These are phyloP conservation scores for Distichodus sexfasciatus DNA, from an alignment of 2,797 vertebrate species.

Conservation along the genomic window DNA sequence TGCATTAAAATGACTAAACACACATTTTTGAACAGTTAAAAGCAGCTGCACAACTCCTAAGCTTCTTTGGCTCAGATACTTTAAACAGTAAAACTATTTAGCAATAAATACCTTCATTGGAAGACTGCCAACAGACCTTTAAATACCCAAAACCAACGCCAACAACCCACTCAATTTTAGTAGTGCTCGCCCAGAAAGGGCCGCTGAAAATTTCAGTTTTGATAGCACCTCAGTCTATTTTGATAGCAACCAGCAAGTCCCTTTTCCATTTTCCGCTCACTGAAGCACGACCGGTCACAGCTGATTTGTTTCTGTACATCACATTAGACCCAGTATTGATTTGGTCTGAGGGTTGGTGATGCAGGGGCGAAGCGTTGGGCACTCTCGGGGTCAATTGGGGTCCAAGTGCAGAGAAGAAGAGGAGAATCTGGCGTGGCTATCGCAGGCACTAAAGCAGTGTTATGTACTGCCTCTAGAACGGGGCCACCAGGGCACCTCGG, in stretches of 20 bases:
- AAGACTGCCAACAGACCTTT: background rate
- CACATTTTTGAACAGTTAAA: background rate
- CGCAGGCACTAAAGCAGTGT: conserved; percentile 47
- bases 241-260: background rate
- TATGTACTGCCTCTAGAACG: conserved; percentile 35
- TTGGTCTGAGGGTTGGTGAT: conserved; percentile 74
- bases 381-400: conserved; percentile 72
- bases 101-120: background rate
- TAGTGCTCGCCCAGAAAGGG: background rate
- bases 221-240: background rate
- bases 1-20: background rate
- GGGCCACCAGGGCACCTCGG: conserved; percentile 61
- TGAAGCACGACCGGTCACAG: background rate
- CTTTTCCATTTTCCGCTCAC: background rate
- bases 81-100: conserved; percentile 1
- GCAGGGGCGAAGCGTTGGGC: conserved; percentile 61
- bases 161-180: background rate
- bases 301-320: background rate
- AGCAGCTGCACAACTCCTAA: conserved; percentile 2
- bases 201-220: background rate
- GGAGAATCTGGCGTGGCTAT: conserved; percentile 52
- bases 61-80: conserved; percentile 5
- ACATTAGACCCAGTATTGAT: conserved; percentile 86
- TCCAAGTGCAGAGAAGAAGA: conserved; percentile 71
- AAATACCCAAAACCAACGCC: background rate